Percentiles rank a stretch among this genome's conserved stretches.
phyloP scores from a whole-genome alignment of 2,797 vertebrate species.

The Arremon aurantiirostris region DNA sequence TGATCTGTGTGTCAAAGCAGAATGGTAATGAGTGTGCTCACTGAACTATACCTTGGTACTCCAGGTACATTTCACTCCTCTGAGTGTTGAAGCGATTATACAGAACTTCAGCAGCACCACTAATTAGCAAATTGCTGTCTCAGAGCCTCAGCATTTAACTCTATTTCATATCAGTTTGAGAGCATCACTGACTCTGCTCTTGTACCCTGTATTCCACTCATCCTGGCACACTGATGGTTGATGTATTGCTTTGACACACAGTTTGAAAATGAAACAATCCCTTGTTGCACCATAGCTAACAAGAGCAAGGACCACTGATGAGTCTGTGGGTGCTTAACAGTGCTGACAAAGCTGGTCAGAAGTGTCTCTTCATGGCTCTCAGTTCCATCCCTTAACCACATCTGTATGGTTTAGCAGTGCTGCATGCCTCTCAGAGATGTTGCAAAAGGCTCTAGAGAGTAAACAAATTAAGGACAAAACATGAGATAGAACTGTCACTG shows the following conservation, averaged over 20 bases:
- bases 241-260: accelerated
- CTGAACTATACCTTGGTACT: background rate
- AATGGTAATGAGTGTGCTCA: background rate
- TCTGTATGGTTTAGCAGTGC: background rate
- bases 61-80: background rate
- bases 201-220: background rate
- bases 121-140: background rate
- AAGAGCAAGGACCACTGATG: background rate
- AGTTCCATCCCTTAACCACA: background rate
- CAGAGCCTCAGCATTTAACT: background rate
- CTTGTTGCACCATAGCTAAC: background rate
- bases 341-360: background rate
- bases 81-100: background rate
- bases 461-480: background rate
- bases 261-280: background rate
- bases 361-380: background rate
- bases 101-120: background rate
- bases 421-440: accelerated
- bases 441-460: background rate
- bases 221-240: background rate
- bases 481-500: background rate
- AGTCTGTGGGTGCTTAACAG: background rate
- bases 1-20: conserved; percentile 30
- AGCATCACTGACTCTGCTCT: background rate
- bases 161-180: background rate